These are phyloP conservation scores for Leiothrix lutea DNA, from an alignment of 2,113 vertebrate species.

Conservation along the genomic window DNA sequence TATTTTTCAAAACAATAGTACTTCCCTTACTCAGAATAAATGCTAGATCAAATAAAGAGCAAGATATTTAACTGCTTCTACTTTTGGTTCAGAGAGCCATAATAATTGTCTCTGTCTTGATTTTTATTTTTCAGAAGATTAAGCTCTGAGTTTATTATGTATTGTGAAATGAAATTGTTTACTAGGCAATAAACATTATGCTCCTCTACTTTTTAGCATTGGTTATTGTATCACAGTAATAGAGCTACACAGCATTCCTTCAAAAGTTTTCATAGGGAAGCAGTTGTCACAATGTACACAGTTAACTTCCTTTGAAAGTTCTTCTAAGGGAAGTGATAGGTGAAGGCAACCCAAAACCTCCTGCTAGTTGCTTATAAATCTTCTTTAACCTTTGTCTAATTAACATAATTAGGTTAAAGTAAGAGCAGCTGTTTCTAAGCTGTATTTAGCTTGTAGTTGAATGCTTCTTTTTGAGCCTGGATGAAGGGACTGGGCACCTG, in stretches of 20 bases:
- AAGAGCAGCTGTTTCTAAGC: not conserved
- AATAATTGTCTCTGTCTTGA: not conserved
- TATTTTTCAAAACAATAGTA: not conserved
- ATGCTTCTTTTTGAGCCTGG: not conserved
- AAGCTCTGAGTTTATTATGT: not conserved
- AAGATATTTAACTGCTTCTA: not conserved
- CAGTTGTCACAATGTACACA: not conserved
- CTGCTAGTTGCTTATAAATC: not conserved
- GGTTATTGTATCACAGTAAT: not conserved
- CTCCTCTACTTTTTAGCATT: not conserved
- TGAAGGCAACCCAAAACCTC: not conserved
- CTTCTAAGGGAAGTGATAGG: not conserved
- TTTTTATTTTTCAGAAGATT: not conserved
- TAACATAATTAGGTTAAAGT: not conserved
- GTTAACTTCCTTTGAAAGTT: not conserved
- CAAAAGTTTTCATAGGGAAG: not conserved
- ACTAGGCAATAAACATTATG: not conserved
- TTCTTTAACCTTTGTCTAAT: not conserved
- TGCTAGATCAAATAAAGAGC: not conserved
- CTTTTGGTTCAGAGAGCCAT: not conserved
- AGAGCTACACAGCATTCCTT: not conserved
- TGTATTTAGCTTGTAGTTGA: not conserved
- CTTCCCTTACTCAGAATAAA: not conserved
- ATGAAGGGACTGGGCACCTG: not conserved
- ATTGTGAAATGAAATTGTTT: not conserved